Evolutionary conservation across 2,888 invertebrate genomes (phyloP).

Genomic region (Bombylius discolor): DNA sequence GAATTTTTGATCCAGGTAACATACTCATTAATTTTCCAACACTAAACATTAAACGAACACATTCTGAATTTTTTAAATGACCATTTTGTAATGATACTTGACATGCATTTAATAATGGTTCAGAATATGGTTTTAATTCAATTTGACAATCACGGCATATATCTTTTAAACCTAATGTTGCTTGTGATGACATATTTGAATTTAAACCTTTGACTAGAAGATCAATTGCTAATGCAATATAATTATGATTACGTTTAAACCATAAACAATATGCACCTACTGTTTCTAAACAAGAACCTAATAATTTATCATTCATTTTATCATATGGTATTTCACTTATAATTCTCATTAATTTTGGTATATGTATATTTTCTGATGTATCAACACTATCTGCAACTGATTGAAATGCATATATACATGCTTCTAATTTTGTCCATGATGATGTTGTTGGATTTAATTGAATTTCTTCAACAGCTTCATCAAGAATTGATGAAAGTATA

Average conservation of each 20-base stretch:
- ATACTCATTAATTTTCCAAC: conserved; percentile 61
- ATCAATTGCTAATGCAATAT: conserved; percentile 53
- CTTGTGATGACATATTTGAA: conserved; percentile 57
- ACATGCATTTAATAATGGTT: conserved; percentile 59
- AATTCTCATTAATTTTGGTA: conserved; percentile 46
- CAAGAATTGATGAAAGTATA: conserved; percentile 52
- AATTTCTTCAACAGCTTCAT: conserved; percentile 40
- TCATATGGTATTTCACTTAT: conserved; percentile 50
- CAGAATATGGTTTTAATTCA: conserved; percentile 61
- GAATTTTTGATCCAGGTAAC: conserved; percentile 47
- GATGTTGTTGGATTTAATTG: conserved; percentile 28
- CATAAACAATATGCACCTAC: conserved; percentile 78
- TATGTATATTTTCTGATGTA: conserved; percentile 42
- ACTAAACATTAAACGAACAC: conserved; percentile 60
- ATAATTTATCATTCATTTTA: conserved; percentile 45
- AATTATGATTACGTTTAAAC: conserved; percentile 59
- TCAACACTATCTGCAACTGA: conserved; percentile 51
- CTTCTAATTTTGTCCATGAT: conserved; percentile 49
- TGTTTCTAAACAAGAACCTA: conserved; percentile 62
- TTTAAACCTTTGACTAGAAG: conserved; percentile 54
- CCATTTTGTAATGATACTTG: conserved; percentile 46
- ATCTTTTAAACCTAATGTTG: conserved; percentile 80
- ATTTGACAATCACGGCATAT: conserved; percentile 68
- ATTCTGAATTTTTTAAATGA: conserved; percentile 50
- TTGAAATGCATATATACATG: conserved; percentile 51